Evolutionary conservation across 2,113 vertebrate species (phyloP).

Genomic region (Semnornis frantzii): DNA sequence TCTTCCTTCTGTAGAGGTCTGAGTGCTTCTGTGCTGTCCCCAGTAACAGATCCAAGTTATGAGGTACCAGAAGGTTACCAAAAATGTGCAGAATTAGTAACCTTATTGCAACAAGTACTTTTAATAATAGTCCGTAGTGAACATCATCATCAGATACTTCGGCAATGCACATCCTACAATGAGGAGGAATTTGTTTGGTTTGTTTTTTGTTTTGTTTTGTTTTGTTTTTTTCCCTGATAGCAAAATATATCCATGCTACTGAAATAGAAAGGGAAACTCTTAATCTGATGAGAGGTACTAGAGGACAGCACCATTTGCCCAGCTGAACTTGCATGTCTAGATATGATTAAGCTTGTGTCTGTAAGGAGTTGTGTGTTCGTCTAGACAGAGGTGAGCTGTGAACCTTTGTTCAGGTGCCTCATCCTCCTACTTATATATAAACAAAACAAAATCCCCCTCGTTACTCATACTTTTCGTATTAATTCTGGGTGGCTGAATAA

Average conservation of each 20-base stretch:
- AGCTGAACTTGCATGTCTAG: neutral
- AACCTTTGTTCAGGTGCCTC: constrained; percentile 43
- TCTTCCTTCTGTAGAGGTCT: neutral
- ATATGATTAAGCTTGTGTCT: constrained; percentile 6
- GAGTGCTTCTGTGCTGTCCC: neutral
- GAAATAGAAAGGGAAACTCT: neutral
- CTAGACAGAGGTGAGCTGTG: constrained; percentile 1
- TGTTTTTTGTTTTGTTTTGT: no score
- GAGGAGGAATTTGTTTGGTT: neutral
- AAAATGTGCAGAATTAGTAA: neutral
- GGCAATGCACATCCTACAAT: neutral
- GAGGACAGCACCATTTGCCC: neutral
- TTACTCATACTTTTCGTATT: constrained; percentile 46
- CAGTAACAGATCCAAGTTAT: neutral
- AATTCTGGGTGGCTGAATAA: constrained; percentile 8
- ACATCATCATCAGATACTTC: neutral
- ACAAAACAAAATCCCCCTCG: neutral
- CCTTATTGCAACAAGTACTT: constrained; percentile 6
- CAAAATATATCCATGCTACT: neutral
- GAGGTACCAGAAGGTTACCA: neutral
- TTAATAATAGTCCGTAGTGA: constrained; percentile 20
- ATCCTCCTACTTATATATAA: constrained; percentile 33
- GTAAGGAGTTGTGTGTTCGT: neutral
- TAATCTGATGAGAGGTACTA: neutral
- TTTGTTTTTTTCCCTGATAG: neutral